Evolutionary conservation across 2,797 vertebrate genomes (phyloP).

Genomic region (Anisognathus igniventris): DNA sequence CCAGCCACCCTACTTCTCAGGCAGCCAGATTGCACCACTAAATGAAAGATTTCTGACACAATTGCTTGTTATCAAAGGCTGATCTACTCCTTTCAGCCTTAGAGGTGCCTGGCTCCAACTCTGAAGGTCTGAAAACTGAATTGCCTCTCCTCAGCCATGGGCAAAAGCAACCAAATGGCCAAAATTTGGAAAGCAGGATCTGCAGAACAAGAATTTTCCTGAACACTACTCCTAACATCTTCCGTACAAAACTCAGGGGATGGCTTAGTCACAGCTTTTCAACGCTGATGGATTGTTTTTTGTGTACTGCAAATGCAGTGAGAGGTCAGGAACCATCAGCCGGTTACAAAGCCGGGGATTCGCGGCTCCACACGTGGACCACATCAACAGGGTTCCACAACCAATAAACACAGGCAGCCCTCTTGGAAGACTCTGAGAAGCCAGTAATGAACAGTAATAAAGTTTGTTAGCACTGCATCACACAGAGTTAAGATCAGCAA

Average conservation of each 20-base stretch:
- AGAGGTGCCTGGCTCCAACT: background rate
- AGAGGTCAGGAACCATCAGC: background rate
- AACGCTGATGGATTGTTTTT: too few relatives aligned
- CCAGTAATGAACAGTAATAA: background rate
- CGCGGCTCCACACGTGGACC: background rate
- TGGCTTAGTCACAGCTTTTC: background rate
- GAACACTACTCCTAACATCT: background rate
- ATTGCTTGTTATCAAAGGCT: background rate
- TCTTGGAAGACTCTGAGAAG: background rate
- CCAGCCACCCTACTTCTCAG: background rate
- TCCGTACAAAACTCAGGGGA: background rate
- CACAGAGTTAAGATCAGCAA: background rate
- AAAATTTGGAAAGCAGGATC: background rate
- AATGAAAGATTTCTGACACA: background rate
- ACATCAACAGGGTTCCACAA: accelerated
- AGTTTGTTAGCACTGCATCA: background rate
- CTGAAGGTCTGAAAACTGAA: background rate
- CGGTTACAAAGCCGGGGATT: background rate
- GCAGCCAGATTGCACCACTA: background rate
- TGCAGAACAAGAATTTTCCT: background rate
- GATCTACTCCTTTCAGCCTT: background rate
- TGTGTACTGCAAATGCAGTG: background rate
- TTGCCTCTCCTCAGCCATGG: accelerated
- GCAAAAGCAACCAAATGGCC: background rate
- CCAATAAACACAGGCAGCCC: accelerated